Evolutionary conservation across 2,113 vertebrate species (phyloP), one percentile per base, ranked within the genome.

Genomic region (Ciconia maguari): DNA sequence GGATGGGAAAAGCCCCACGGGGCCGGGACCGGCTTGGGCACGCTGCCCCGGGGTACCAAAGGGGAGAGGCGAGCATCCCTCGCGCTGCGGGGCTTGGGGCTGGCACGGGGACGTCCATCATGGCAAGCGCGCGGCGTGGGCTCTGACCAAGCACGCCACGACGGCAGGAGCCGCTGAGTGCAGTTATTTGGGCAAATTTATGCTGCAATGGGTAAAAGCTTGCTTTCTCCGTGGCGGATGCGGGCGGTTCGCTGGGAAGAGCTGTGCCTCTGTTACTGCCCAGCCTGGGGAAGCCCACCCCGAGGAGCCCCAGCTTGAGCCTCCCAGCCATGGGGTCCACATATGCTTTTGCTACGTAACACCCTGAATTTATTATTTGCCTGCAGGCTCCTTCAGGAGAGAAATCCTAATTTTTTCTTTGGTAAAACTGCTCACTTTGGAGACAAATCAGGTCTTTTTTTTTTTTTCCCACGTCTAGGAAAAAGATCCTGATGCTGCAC

Each of bases 111-210:
- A 60, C 20, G 5, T 20, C 34, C 38, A 14, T 8, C 22, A 5
- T 1, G 7, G 58, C 72, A 51, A 27, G 41, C 0, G 2, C 2
- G 1, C 1, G 6, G 48, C 1, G 0, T 8, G 55, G 57, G 79
- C 65, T 65, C 82, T 32, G 26, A 19, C 4, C 1, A 3, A 44
- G 26, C 29, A 9, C 2, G 1, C 42, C 4, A 9, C 1, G 8
- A 18, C 4, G 57, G 42, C 58, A 6, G 26, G 18, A 65, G 22
- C 58, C 3, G 4, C 41, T 32, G 54, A 14, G 20, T 24, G 34
- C 38, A 16, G 41, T 42, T 32, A 42, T 69, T 13, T n/a, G 42
- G 36, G 77, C 7, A 36, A 42, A 30, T 49, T 62, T 36, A 17
- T 18, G n/a, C 69, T 24, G 29, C 3, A 11, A 3, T 16, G 2